Base-by-base conservation (phyloP, 2,797 vertebrate genomes). In the Esox lucius region DNA sequence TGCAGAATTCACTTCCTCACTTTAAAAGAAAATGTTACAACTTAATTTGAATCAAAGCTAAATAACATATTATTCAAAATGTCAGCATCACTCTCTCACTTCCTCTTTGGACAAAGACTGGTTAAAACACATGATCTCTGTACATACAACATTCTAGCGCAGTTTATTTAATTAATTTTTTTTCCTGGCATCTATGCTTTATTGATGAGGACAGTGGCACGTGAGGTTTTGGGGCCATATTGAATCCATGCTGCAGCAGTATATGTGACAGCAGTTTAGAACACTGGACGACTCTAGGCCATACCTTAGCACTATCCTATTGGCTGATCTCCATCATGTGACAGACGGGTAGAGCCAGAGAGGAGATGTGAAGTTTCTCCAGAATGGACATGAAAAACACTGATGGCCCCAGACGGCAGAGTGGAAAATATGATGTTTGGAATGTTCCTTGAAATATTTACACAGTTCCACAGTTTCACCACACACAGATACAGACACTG, bases 381-480 rank as follows among this genome's bases (percentile, higher is more conserved):
- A 85, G 75, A 85, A 65, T 71, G 12, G 49, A 33, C 59, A 65
- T 22, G 19, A 28, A 31, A 42, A 22, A 19, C 61, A 28, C 48
- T 24, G 31, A 56, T 35, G 62, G 72, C 70, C 77, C 74, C 71
- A 53, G 69, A 84, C 69, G 68, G 75, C 78, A 85, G 83, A 86
- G 78, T 77, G 84, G 86, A 92, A 90, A 90, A 86, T 85, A 82
- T 90, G 81, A 86, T 88, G 81, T 86, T 87, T 86, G 85, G 84
- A 88, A 85, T 83, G 77, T 56, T 87, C 78, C 72, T 74, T 66
- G 72, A 81, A 83, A 84, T 80, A 85, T 81, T 85, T 76, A 77
- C 72, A 64, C 71, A 79, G 77, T 70, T 74, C 77, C 46, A 81
- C 22, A 76, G 49, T 64, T 13, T 19, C 67, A 19, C 31, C 7